phyloP scores from a whole-genome alignment of 2,797 vertebrate genomes.

The Emydoidea blandingii region DNA sequence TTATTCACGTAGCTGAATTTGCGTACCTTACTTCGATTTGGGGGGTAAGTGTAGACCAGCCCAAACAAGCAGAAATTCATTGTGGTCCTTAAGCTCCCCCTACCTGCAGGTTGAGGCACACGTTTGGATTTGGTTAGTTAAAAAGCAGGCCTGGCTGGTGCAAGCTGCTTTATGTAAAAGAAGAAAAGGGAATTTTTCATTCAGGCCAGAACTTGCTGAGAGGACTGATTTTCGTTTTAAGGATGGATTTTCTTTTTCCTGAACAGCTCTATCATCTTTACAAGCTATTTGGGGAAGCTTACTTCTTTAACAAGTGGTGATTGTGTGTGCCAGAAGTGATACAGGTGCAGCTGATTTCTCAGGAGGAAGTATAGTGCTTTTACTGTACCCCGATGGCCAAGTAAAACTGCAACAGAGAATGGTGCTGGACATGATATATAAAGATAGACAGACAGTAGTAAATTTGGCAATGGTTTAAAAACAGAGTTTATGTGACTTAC shows the following conservation, averaged over 20 bases:
- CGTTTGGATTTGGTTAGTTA: accelerated
- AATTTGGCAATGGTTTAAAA: background rate
- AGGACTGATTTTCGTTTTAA: accelerated
- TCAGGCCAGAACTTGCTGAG: background rate
- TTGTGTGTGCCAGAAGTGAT: background rate
- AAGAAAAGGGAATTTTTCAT: accelerated
- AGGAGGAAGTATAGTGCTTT: background rate
- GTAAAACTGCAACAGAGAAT: background rate
- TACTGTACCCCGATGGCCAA: background rate
- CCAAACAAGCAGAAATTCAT: background rate
- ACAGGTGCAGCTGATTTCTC: background rate
- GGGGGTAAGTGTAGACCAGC: too few relatives aligned
- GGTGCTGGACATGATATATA: background rate
- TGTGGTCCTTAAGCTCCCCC: slow-evolving; percentile 48
- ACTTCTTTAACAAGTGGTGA: background rate
- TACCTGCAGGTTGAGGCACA: background rate
- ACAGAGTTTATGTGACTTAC: background rate
- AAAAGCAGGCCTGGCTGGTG: background rate
- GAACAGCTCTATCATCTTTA: accelerated
- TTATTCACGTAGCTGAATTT: too few relatives aligned
- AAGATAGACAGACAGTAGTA: background rate
- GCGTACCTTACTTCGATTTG: too few relatives aligned
- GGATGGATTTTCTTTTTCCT: background rate
- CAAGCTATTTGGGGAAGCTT: background rate
- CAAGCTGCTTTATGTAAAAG: accelerated